Base-by-base conservation (phyloP, 2,797 vertebrate species). In the Atherinosoma microstoma region DNA sequence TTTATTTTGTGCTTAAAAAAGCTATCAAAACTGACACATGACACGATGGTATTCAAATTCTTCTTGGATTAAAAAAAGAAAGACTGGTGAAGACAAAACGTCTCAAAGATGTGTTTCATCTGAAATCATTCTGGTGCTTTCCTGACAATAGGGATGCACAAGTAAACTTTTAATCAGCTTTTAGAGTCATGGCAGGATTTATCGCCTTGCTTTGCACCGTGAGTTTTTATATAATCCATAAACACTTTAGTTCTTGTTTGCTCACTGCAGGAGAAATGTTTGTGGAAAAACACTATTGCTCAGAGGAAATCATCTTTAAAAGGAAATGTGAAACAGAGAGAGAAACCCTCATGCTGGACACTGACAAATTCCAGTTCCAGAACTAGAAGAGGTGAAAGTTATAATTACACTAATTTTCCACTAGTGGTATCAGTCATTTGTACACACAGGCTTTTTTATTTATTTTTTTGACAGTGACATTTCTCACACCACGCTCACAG, bases 391-490 rank as follows among this genome's bases (percentile, higher is more conserved):
- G 74, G 45, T 66, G 35, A 73, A 74, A 67, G 42, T 45, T 15
- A 29, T 54, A 67, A 62, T 73, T 61, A 71, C 18, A n/a, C 7
- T 45, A 11, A 73, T 42, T 42, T 64, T 74, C 59, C 36, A 64
- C 6, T 22, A n/a, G 61, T 70, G 18, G 64, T 66, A 70, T 80
- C 47, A 64, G 45, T 76, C 75, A 59, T 71, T 60, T 54, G 10
- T 58, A 18, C 36, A 32, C 34, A 66, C 56, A 51, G 34, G 34
- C 45, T 79, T 64, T 79, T 78, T 35, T 42, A 42, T 12, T 53
- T 15, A 6, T 22, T 49, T 65, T 75, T 83, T 29, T 78, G 69
- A 79, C 65, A 70, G 49, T 34, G n/a, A 79, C 67, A 75, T 84
- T 67, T 49, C 24, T 87, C 78, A 71, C 62, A 57, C 18, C 9